Evolutionary conservation across 1,140 invertebrate species (phyloP), one percentile per base, ranked within the genome.

Genomic region (Drosophila orena): DNA sequence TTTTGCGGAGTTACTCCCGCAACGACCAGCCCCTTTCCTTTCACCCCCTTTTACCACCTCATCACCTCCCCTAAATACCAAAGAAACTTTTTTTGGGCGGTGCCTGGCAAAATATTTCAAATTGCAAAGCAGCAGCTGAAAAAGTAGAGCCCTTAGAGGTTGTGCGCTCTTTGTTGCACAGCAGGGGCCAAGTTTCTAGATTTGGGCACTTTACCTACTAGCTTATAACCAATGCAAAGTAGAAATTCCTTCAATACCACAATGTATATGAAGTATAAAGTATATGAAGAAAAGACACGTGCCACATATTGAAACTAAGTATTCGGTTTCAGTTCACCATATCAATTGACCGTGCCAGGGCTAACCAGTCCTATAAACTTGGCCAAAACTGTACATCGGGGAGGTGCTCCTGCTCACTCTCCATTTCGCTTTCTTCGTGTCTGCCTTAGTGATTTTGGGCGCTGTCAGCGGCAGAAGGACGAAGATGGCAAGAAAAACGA

Each of bases 21-120:
- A 65, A 53, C 43, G 22, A 7, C 44, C 22, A 22, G n/a, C 37
- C 4, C 50, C 14, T n/a, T 24, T 42, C 10, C n/a, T n/a, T n/a
- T n/a, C n/a, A n/a, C n/a, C 37, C 4, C 50, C 14, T n/a, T 24
- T 42, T 7, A 1, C 7, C 3, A 35, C 3, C 17, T 8, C 22
- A 1, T 0, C 22, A 15, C 10, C 55, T 42, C 62, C 54, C 72
- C 44, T 68, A 35, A 70, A 50, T 66, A 58, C 73, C 54, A 46
- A 77, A 69, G 52, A 60, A 84, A 83, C 62, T 81, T 85, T 83
- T 61, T 70, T 86, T 60, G 81, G 81, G 81, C 81, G 81, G 81
- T 88, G 75, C 81, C 85, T 60, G 65, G 60, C 58, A 71, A 76
- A 83, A 83, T 88, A 71, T 86, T 88, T 70, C 83, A 79, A 88